Evolutionary conservation across 2,113 vertebrate genomes (phyloP).

Genomic region (Anseranas semipalmata): DNA sequence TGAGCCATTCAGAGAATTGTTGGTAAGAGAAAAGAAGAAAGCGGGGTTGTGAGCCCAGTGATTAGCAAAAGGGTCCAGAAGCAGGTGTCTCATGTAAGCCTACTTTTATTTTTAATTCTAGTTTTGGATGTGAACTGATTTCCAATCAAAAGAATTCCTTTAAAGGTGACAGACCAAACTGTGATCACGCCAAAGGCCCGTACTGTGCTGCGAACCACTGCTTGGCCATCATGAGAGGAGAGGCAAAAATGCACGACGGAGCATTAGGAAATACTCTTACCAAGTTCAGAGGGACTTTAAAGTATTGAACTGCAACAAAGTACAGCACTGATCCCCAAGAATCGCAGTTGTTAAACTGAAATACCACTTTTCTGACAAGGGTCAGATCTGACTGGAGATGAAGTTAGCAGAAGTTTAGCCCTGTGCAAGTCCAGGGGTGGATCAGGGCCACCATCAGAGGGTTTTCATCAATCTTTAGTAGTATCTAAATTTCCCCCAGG

Average conservation of each 20-base stretch:
- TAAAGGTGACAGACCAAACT: background rate
- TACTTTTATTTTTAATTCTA: background rate
- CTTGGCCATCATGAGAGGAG: accelerated
- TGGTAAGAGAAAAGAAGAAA: background rate
- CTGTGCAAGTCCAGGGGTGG: background rate
- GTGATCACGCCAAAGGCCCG: background rate
- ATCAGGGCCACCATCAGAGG: background rate
- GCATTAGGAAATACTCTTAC: background rate
- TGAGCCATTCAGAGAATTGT: background rate
- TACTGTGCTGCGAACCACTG: accelerated
- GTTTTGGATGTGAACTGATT: background rate
- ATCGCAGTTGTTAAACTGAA: background rate
- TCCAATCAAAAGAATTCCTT: background rate
- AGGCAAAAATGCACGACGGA: background rate
- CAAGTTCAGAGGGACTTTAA: background rate
- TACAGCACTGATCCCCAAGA: background rate
- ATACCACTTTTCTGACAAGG: accelerated
- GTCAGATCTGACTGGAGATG: background rate
- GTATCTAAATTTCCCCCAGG: background rate
- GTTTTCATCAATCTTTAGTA: background rate
- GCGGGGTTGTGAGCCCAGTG: accelerated
- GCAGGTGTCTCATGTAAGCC: background rate
- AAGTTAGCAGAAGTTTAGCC: background rate
- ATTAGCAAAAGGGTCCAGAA: background rate
- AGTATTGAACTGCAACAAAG: background rate